phyloP scores from a whole-genome alignment of 2,888 invertebrate species.

The Ceratothoa steindachneri region DNA sequence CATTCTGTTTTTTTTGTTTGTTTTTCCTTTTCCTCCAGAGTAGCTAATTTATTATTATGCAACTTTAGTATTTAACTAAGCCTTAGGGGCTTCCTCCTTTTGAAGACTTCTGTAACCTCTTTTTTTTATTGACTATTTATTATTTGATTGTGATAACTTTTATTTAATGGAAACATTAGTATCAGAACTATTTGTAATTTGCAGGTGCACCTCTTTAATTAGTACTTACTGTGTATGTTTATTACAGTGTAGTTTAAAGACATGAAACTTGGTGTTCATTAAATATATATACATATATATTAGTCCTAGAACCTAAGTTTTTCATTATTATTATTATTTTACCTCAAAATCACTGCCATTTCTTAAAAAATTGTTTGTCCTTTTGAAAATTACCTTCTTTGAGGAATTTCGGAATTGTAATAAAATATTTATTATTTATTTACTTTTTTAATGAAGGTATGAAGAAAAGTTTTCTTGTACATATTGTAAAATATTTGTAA shows the following conservation, averaged over 20 bases:
- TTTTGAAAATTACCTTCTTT: not conserved
- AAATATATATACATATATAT: no score
- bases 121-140: not conserved
- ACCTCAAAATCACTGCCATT: constrained; percentile 44
- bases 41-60: not conserved
- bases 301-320: not conserved
- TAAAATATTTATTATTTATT: not conserved
- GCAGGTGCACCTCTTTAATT: not conserved
- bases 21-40: not conserved
- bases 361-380: not conserved
- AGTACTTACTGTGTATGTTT: not conserved
- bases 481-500: constrained; percentile 36
- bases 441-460: not conserved
- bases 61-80: not conserved
- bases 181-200: not conserved
- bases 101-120: not conserved
- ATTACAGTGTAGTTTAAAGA: not conserved
- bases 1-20: not conserved
- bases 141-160: not conserved
- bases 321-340: constrained; percentile 16
- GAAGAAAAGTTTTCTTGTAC: constrained; percentile 18
- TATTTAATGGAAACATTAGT: not conserved
- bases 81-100: not conserved
- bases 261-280: not conserved
- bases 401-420: not conserved